phyloP scores from a whole-genome alignment of 2,888 invertebrate species.

The Noctua comes region DNA sequence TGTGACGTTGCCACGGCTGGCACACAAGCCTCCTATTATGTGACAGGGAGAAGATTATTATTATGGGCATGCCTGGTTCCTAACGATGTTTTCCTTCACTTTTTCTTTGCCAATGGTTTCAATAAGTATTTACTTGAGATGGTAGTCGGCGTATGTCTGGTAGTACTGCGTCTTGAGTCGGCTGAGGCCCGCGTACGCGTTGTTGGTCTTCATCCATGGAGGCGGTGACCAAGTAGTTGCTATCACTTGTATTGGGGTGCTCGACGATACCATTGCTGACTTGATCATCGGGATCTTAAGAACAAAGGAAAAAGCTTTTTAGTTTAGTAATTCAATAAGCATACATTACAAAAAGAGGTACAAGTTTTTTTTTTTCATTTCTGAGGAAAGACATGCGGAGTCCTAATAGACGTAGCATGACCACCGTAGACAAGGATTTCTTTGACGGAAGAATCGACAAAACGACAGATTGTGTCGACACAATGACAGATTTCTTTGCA shows the following conservation, averaged over 20 bases:
- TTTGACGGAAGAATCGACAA: too few species aligned
- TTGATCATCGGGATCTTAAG: constrained; percentile 87
- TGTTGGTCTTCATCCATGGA: constrained; percentile 92
- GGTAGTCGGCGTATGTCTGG: constrained; percentile 94
- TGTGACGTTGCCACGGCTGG: background rate
- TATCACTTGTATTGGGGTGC: constrained; percentile 80
- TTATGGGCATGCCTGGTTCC: background rate
- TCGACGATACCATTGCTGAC: constrained; percentile 76
- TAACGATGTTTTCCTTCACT: background rate
- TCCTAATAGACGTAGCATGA: background rate
- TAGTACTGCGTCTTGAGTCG: constrained; percentile 90
- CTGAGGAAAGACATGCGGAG: background rate
- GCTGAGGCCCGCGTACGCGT: constrained; percentile 86
- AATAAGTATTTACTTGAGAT: constrained; percentile 88
- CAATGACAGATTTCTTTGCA: too few species aligned
- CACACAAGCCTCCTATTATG: background rate
- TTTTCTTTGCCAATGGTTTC: background rate
- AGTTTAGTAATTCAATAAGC: background rate
- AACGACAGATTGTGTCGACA: too few species aligned
- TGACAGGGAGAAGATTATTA: background rate
- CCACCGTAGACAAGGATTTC: too few species aligned
- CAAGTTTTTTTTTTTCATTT: background rate
- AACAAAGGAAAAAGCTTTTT: background rate
- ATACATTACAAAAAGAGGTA: background rate
- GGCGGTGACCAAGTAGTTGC: constrained; percentile 92